Conservation (phyloP, 2,888 invertebrate species). For the Liodrosophila aerea region DNA sequence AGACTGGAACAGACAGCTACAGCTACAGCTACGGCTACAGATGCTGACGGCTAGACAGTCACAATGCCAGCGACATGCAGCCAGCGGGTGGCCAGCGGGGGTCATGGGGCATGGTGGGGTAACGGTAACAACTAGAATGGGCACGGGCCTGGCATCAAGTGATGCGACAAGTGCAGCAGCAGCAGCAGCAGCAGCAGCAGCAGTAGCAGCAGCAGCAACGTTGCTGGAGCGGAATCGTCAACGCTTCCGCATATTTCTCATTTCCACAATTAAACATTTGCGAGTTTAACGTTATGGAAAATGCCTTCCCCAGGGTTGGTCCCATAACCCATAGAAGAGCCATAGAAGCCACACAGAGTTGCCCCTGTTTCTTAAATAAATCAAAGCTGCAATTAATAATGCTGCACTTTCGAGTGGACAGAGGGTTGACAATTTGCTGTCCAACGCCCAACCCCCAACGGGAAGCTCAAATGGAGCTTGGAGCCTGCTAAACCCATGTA, state of each 20-base stretch:
- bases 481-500: conserved; percentile 49
- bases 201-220: conserved; percentile 38
- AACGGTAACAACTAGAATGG: conserved; percentile 2
- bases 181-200: conserved; percentile 7
- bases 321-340: too few relatives aligned
- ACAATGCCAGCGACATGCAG: conserved; percentile 65
- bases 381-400: conserved; percentile 74
- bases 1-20: conserved; percentile 68
- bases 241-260: conserved; percentile 79
- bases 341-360: conserved; percentile 6
- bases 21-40: too few relatives aligned
- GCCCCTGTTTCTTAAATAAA: conserved; percentile 64
- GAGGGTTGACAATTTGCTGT: conserved; percentile 41
- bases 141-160: conserved; percentile 67
- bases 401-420: conserved; percentile 29
- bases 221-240: conserved; percentile 77
- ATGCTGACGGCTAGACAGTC: conserved; percentile 69
- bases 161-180: conserved; percentile 75
- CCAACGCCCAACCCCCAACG: conserved; percentile 49
- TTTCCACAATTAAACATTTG: conserved; percentile 78
- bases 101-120: conserved; percentile 5
- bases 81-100: conserved; percentile 9
- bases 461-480: conserved; percentile 70
- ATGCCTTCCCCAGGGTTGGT: conserved; percentile 47
- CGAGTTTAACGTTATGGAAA: conserved; percentile 61